Conservation (phyloP, 2,113 vertebrate genomes). For the Hiodon tergisus region DNA sequence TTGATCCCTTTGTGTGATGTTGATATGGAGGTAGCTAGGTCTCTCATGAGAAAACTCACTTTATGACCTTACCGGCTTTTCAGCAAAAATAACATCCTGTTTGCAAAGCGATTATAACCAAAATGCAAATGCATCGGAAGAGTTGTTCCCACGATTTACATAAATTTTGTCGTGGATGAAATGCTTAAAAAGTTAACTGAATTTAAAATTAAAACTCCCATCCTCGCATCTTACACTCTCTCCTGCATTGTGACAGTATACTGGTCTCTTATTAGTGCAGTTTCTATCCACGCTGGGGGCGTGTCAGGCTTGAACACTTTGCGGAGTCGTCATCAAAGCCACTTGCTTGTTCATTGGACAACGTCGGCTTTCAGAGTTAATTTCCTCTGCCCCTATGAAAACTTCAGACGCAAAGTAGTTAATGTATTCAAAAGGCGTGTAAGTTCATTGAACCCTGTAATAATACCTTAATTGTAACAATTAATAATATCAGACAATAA, state of each 20-base stretch:
- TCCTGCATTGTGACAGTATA: constrained; percentile 57
- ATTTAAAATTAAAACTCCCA: constrained; percentile 60
- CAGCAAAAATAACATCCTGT: constrained; percentile 63
- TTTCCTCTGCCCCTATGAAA: constrained; percentile 30
- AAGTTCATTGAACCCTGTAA: no score
- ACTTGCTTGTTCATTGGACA: constrained; percentile 55
- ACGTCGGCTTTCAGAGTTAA: constrained; percentile 49
- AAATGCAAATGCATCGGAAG: constrained; percentile 38
- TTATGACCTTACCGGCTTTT: constrained; percentile 63
- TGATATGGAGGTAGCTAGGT: constrained; percentile 51
- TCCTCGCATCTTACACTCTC: constrained; percentile 52
- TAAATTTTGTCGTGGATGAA: constrained; percentile 36
- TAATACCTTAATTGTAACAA: no score
- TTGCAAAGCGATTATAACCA: constrained; percentile 47
- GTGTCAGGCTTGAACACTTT: constrained; percentile 55
- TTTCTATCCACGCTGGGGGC: constrained; percentile 71
- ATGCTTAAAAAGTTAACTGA: constrained; percentile 50
- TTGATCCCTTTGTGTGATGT: constrained; percentile 63
- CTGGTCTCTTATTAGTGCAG: constrained; percentile 55
- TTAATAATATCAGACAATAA: not conserved
- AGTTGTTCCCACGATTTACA: constrained; percentile 42
- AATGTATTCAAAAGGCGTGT: no score
- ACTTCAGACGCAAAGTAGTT: constrained; percentile 23
- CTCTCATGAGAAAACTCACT: constrained; percentile 64
- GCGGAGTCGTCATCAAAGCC: constrained; percentile 47